Evolutionary conservation across 2,888 invertebrate genomes (phyloP), one percentile per base, ranked within the genome.

Genomic region (Acrobeloides nanus): DNA sequence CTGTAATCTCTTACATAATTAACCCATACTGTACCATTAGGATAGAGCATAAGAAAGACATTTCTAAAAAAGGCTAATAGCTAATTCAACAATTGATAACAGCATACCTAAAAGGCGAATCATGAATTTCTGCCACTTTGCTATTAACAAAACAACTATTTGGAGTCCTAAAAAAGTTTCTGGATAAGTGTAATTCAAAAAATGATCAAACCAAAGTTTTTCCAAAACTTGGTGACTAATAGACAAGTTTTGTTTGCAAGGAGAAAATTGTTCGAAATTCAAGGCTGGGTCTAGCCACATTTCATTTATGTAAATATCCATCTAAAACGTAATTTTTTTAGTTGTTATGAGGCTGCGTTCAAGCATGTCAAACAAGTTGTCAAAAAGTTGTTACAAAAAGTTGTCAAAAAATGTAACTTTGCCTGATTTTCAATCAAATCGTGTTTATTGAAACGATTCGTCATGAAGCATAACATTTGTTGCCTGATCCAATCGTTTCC

Each of bases 241-340:
- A 12, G 72, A 65, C 26, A 72, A 53, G 48, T 72, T 72, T 37
- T 67, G 60, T 51, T 73, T 73, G 53, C 73, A 73, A 3, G 73
- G 73, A 37, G 61, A 59, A n/a, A 70, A 47, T 38, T 62, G 64
- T 35, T 68, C 68, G 45, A 68, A 72, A 33, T 56, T 59, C 15
- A 70, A 55, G 15, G 62, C 59, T 25, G 68, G 65, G 50, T 69
- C 68, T 40, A 68, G 35, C 69, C 71, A 68, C 58, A 64, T 61
- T 47, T 74, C 72, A 53, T 71, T 74, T 39, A 74, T 74, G 63
- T 74, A 74, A 38, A 73, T 72, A 57, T 73, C 73, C 66, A 71
- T 66, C 64, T 67, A 38, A 54, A 31, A 20, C 23, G 10, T 12
- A n/a, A 31, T 2, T 31, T 2, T 17, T 31, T 2, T 31, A 31